Percentiles rank a stretch among this genome's conserved stretches.
These are phyloP conservation scores for Parnassius apollo DNA, from an alignment of 2,888 invertebrate species.

Conservation along the genomic window DNA sequence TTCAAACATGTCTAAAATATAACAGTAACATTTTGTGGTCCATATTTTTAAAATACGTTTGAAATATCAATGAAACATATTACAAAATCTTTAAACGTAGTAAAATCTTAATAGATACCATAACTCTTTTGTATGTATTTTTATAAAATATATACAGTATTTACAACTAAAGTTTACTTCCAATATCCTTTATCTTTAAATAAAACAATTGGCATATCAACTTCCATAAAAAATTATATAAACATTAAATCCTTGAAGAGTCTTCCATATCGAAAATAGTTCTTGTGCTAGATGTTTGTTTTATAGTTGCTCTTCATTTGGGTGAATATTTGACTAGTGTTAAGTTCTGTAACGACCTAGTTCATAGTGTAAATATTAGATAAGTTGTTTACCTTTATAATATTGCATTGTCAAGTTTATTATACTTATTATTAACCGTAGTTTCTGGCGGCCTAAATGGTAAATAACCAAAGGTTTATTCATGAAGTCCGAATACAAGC, in stretches of 20 bases:
- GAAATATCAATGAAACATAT: conserved; percentile 78
- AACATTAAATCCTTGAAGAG: conserved; percentile 63
- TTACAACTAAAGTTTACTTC: conserved; percentile 73
- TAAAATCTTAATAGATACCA: conserved; percentile 61
- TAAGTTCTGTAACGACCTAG: conserved; percentile 24
- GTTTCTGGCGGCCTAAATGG: conserved; percentile 22
- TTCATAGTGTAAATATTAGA: conserved; percentile 25
- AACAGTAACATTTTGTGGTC: conserved; percentile 51
- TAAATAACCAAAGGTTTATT: conserved; percentile 27
- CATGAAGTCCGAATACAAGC: background rate
- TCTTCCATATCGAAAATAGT: conserved; percentile 81
- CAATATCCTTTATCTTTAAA: conserved; percentile 61
- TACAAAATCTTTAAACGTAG: conserved; percentile 61
- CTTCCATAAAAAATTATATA: conserved; percentile 74
- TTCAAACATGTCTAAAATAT: conserved; percentile 29
- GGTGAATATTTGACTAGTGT: conserved; percentile 54
- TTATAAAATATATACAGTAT: conserved; percentile 73
- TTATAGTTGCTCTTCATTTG: conserved; percentile 52
- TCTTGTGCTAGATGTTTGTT: conserved; percentile 65
- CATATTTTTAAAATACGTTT: conserved; percentile 61
- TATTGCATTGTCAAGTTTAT: conserved; percentile 8
- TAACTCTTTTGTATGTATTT: conserved; percentile 76
- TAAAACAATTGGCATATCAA: conserved; percentile 79
- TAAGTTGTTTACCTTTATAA: conserved; percentile 24
- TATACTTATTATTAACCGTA: conserved; percentile 18